A percentile compares a stretch with the other conserved stretches of the same genome.
Evolutionary conservation across 2,113 vertebrate species (phyloP).

Genomic region (Sylvilagus bachmani): DNA sequence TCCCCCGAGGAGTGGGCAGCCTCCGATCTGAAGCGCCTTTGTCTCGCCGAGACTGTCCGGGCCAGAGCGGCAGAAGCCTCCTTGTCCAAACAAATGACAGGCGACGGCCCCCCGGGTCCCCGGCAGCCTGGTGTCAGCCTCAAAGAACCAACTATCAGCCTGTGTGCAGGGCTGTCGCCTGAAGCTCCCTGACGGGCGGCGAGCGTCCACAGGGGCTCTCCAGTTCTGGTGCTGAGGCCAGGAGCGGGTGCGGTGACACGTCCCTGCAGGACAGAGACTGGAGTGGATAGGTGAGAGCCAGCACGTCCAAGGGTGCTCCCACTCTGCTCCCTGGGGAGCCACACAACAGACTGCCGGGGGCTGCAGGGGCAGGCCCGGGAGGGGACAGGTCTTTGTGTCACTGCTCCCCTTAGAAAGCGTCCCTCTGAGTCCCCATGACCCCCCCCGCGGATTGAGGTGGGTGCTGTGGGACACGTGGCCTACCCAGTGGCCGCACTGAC

Average conservation of each 20-base stretch:
- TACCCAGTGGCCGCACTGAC: no score
- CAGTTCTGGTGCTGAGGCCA: constrained; percentile 26
- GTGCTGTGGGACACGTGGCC: no score
- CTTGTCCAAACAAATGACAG: constrained; percentile 73
- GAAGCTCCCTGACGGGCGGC: not conserved
- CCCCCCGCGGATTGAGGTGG: not conserved
- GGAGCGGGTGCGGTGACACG: not conserved
- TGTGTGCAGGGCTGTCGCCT: not conserved
- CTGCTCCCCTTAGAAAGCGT: no score
- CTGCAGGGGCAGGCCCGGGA: no score
- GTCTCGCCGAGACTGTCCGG: constrained; percentile 53
- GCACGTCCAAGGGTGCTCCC: fast-evolving
- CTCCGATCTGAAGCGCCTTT: constrained; percentile 75
- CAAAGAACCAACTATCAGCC: constrained; percentile 58
- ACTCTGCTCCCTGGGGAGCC: not conserved
- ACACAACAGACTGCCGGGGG: no score
- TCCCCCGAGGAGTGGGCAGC: constrained; percentile 51
- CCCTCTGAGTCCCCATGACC: no score
- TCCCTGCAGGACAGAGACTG: not conserved
- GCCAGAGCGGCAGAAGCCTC: constrained; percentile 71
- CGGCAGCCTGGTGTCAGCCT: not conserved
- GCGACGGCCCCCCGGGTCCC: constrained; percentile 45
- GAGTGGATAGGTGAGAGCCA: not conserved
- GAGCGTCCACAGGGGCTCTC: not conserved
- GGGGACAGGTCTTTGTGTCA: no score